phyloP scores from a whole-genome alignment of 2,797 vertebrate species.

The Enteromius afrohamiltoni region DNA sequence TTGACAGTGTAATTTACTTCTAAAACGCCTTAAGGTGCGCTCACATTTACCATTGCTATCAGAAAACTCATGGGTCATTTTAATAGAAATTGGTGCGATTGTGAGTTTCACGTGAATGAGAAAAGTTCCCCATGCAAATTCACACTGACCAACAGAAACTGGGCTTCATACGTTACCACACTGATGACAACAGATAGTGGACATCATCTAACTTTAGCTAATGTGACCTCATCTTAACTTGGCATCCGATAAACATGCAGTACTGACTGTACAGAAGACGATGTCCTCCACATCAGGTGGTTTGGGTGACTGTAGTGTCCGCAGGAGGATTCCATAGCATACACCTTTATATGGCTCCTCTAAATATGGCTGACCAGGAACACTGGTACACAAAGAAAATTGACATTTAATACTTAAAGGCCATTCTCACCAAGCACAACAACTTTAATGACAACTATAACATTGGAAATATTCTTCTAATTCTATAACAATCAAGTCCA shows the following conservation, averaged over 20 bases:
- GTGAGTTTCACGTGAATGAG: too few relatives aligned
- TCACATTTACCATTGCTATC: background rate
- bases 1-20: too few relatives aligned
- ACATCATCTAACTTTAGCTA: background rate
- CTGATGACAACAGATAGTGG: background rate
- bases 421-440: background rate
- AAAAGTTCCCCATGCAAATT: background rate
- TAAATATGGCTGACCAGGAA: conserved; percentile 87
- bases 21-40: background rate
- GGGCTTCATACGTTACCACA: background rate
- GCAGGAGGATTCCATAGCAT: conserved; percentile 87
- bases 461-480: background rate
- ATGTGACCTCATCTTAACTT: background rate
- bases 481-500: background rate
- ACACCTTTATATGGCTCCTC: conserved; percentile 86
- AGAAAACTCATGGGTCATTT: background rate
- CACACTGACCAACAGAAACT: background rate
- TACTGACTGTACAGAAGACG: conserved; percentile 86
- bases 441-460: background rate
- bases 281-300: conserved; percentile 84
- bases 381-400: conserved; percentile 70
- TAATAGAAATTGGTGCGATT: background rate
- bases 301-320: conserved; percentile 84
- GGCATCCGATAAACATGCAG: conserved; percentile 9
- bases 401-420: background rate